phyloP scores from a whole-genome alignment of 2,888 invertebrate species.

The Mongoloraphidia duomilia region DNA sequence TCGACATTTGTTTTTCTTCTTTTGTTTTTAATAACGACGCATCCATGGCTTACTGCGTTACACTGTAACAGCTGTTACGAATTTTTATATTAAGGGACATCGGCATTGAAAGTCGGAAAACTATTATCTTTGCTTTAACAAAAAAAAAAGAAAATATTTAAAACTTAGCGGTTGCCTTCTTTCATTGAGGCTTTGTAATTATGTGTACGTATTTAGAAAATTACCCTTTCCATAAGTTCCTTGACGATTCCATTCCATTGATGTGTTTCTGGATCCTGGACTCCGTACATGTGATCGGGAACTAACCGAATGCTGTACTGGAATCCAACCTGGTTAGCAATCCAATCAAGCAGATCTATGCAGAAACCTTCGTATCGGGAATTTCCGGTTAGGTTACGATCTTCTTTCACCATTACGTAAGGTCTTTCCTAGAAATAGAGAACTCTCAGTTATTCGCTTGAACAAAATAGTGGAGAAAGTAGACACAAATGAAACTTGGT shows the following conservation, averaged over 20 bases:
- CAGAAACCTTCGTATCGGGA: constrained; percentile 83
- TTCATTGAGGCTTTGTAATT: no score
- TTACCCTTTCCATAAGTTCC: constrained; percentile 72
- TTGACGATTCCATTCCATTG: constrained; percentile 84
- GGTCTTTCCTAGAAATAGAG: constrained; percentile 57
- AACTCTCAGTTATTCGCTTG: not conserved
- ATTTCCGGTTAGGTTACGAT: constrained; percentile 73
- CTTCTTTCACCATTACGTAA: constrained; percentile 80
- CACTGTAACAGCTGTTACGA: no score
- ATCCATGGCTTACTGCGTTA: no score
- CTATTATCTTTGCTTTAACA: no score
- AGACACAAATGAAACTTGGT: not conserved
- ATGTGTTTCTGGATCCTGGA: constrained; percentile 70
- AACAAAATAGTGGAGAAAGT: not conserved
- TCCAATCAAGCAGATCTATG: constrained; percentile 71
- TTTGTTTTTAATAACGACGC: no score
- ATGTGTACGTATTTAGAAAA: not conserved
- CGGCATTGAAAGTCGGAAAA: no score
- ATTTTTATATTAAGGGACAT: no score
- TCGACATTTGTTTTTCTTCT: no score
- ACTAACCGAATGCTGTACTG: constrained; percentile 73
- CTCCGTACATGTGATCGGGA: constrained; percentile 82
- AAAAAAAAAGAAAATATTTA: no score
- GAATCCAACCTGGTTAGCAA: constrained; percentile 75
- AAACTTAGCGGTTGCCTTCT: no score